Percentiles rank a stretch among this genome's conserved stretches.
Conservation (phyloP, 2,888 invertebrate genomes). For the Lasius platythorax region DNA sequence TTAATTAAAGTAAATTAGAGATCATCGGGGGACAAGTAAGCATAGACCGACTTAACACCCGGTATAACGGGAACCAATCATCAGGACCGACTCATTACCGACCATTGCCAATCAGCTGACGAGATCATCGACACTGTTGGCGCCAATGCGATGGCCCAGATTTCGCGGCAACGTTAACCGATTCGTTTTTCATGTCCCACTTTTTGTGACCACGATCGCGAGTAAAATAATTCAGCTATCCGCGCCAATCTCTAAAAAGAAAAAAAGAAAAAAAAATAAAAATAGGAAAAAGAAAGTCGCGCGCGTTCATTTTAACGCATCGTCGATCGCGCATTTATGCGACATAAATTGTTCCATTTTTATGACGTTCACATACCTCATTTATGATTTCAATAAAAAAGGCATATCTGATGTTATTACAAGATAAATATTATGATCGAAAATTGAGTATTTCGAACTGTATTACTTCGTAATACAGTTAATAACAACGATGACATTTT, state of each 20-base stretch:
- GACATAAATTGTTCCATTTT: background rate
- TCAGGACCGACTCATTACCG: slow-evolving; percentile 64
- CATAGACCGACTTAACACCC: slow-evolving; percentile 54
- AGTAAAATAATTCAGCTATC: slow-evolving; percentile 26
- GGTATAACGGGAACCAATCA: slow-evolving; percentile 65
- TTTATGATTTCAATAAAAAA: background rate
- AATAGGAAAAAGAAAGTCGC: background rate
- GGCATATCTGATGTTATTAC: background rate
- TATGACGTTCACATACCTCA: background rate
- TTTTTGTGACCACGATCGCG: slow-evolving; percentile 22
- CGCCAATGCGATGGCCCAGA: slow-evolving; percentile 72
- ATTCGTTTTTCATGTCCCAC: slow-evolving; percentile 73
- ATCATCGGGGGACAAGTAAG: slow-evolving; percentile 75
- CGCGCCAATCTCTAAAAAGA: slow-evolving; percentile 9
- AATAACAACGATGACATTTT: background rate
- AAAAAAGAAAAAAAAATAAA: background rate
- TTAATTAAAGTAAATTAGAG: slow-evolving; percentile 80
- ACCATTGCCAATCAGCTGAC: slow-evolving; percentile 63
- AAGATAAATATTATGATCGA: background rate
- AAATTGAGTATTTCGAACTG: background rate
- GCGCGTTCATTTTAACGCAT: slow-evolving; percentile 4
- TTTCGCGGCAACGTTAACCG: slow-evolving; percentile 73
- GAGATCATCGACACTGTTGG: slow-evolving; percentile 60
- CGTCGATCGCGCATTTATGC: background rate
- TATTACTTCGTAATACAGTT: background rate